Percentiles rank a stretch among this genome's conserved stretches.
phyloP scores from a whole-genome alignment of 35 echinoderm and acorn worm species.

The Apostichopus parvimensis region DNA sequence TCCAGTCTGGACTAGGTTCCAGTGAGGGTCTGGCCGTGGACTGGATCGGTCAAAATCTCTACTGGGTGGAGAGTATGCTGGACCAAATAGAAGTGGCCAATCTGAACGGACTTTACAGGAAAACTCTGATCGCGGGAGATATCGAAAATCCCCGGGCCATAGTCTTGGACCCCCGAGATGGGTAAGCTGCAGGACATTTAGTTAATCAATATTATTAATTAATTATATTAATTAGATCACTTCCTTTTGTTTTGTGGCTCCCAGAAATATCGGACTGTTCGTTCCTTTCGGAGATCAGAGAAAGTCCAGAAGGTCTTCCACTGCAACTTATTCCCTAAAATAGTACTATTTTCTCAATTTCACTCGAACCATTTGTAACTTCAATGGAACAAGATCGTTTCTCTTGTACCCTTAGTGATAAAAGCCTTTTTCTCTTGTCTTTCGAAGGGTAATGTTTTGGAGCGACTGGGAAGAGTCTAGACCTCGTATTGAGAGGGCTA shows the following conservation, averaged over 20 bases:
- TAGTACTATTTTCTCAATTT: no score
- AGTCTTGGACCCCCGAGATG: constrained; percentile 79
- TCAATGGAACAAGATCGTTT: no score
- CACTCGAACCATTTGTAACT: no score
- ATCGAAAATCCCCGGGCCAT: constrained; percentile 95
- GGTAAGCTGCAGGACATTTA: constrained; percentile 52
- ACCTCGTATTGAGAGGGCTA: constrained; percentile 82
- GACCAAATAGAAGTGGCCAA: constrained; percentile 95
- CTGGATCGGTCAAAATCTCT: constrained; percentile 90
- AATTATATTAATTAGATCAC: no score
- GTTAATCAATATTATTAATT: no score
- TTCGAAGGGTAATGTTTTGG: constrained; percentile 85
- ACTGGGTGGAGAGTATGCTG: constrained; percentile 97
- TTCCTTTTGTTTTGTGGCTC: no score
- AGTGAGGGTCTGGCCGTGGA: constrained; percentile 93
- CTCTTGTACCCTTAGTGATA: no score
- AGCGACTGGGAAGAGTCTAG: constrained; percentile 84
- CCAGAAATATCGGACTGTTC: no score
- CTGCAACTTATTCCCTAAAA: no score
- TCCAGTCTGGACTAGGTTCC: constrained; percentile 79
- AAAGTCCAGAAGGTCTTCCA: no score
- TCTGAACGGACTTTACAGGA: constrained; percentile 67
- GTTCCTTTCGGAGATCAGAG: no score
- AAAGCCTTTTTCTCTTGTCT: neutral
- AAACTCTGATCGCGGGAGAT: constrained; percentile 79